Conservation (phyloP, 2,113 vertebrate genomes). For the Serinus canaria region DNA sequence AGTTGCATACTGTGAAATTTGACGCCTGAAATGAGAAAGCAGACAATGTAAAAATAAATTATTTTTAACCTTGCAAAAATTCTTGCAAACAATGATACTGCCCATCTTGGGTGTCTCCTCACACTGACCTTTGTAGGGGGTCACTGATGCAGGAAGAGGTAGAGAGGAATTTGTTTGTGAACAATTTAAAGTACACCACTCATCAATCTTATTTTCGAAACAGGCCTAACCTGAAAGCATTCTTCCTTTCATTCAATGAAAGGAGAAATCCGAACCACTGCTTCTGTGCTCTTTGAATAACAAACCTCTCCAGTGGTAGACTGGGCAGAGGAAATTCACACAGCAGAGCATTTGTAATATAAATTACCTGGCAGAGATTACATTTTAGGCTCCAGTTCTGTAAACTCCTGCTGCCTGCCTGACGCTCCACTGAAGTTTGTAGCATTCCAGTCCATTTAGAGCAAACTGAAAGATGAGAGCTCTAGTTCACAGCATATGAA, state of each 20-base stretch:
- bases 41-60: not conserved
- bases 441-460: not conserved
- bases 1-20: not conserved
- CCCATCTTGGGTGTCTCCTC: not conserved
- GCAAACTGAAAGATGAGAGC: not conserved
- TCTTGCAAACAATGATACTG: not conserved
- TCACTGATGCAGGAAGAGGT: not conserved
- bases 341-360: not conserved
- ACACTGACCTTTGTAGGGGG: not conserved
- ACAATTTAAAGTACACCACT: not conserved
- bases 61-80: not conserved
- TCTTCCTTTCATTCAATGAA: not conserved
- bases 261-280: not conserved
- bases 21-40: not conserved
- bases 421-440: not conserved
- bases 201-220: not conserved
- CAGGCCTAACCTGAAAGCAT: not conserved
- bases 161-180: not conserved
- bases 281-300: not conserved
- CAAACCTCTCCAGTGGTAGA: not conserved
- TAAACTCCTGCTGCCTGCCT: constrained; percentile 3
- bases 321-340: not conserved
- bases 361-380: not conserved
- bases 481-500: not conserved
- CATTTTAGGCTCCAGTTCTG: not conserved